Evolutionary conservation across 2,888 invertebrate species (phyloP).

Genomic region (Thelaira solivaga): DNA sequence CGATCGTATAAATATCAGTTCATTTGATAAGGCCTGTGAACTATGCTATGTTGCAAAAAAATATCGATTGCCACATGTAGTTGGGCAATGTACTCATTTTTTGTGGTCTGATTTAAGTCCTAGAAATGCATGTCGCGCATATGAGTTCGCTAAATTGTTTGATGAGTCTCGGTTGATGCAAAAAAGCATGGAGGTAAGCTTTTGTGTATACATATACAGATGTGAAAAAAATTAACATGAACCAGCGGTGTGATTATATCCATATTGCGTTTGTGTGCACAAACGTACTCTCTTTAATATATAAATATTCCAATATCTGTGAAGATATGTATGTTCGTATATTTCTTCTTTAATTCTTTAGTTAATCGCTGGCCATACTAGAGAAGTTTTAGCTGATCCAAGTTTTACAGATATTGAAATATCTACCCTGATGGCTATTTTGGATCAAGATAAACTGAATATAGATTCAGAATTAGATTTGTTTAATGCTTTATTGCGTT

Average conservation of each 20-base stretch:
- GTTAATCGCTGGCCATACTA: conserved; percentile 87
- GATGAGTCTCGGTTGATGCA: conserved; percentile 89
- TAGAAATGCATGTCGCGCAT: conserved; percentile 89
- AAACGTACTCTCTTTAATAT: too few relatives aligned
- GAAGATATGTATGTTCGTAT: too few relatives aligned
- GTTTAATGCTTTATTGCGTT: conserved; percentile 85
- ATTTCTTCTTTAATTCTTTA: conserved; percentile 74
- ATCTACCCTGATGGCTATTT: conserved; percentile 84
- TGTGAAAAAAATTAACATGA: too few relatives aligned
- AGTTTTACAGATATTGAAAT: conserved; percentile 88
- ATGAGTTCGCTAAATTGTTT: conserved; percentile 90
- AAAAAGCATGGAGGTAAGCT: conserved; percentile 85
- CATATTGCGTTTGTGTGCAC: too few relatives aligned
- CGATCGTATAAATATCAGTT: conserved; percentile 86
- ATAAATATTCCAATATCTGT: too few relatives aligned
- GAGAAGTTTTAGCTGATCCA: conserved; percentile 84
- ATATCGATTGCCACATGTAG: conserved; percentile 89
- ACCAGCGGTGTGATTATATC: too few relatives aligned
- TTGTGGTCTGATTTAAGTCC: conserved; percentile 84
- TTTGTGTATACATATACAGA: too few relatives aligned
- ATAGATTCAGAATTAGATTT: conserved; percentile 87
- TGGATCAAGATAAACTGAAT: conserved; percentile 85
- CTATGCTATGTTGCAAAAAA: conserved; percentile 92
- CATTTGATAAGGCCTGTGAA: conserved; percentile 91
- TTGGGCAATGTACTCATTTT: conserved; percentile 88